Evolutionary conservation across 2,888 invertebrate genomes (phyloP).

Genomic region (Girardia tigrina): DNA sequence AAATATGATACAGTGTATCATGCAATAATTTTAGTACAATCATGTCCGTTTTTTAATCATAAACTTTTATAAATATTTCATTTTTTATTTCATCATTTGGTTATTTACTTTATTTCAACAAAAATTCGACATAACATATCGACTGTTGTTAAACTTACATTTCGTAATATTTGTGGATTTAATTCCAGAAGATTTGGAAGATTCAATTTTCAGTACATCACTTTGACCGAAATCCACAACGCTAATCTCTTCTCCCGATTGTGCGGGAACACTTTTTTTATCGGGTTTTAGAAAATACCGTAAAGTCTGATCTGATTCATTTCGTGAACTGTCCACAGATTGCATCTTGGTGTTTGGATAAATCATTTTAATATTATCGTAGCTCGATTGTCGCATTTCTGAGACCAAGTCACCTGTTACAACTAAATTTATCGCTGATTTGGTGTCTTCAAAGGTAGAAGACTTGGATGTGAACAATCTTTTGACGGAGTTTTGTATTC

Average conservation of each 20-base stretch:
- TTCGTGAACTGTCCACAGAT: background rate
- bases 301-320: background rate
- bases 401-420: background rate
- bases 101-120: too few species aligned
- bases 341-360: background rate
- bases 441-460: background rate
- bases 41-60: too few species aligned
- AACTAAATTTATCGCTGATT: background rate
- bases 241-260: background rate
- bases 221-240: background rate
- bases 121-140: too few species aligned
- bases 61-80: too few species aligned
- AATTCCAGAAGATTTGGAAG: background rate
- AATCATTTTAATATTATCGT: background rate
- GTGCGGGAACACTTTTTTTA: background rate
- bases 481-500: background rate
- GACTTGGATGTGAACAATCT: slow-evolving; percentile 7
- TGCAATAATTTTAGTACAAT: too few species aligned
- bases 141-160: background rate
- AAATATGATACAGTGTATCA: too few species aligned
- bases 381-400: background rate
- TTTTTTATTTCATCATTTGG: too few species aligned
- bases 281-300: background rate
- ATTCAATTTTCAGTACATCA: background rate
- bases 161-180: background rate